These are phyloP conservation scores for Stegophylla sp. DNA, from an alignment of 2,888 invertebrate genomes.

Conservation along the genomic window DNA sequence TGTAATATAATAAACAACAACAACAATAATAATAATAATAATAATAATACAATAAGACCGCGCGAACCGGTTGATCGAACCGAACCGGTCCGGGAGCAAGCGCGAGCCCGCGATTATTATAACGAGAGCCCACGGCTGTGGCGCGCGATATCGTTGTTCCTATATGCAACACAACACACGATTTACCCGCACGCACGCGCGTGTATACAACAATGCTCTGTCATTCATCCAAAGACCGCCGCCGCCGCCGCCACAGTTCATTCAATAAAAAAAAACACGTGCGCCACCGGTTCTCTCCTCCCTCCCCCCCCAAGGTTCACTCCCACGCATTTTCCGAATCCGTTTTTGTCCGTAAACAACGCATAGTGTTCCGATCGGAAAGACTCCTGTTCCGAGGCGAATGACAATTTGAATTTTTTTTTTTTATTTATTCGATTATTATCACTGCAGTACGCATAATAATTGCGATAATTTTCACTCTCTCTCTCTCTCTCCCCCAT, in stretches of 20 bases:
- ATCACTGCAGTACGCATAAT: too few species aligned
- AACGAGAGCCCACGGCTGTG: conserved; percentile 37
- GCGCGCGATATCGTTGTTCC: conserved; percentile 7
- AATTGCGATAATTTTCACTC: too few species aligned
- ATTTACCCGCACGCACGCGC: background rate
- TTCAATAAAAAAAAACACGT: conserved; percentile 23
- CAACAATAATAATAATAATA: too few species aligned
- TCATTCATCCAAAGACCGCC: conserved; percentile 47
- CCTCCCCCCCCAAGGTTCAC: background rate
- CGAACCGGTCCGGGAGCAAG: conserved; percentile 44
- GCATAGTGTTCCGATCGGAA: too few species aligned
- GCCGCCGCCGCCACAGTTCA: conserved; percentile 21
- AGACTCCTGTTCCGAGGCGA: too few species aligned
- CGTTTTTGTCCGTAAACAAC: too few species aligned
- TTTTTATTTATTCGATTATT: too few species aligned
- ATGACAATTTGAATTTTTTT: too few species aligned
- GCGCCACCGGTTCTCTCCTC: background rate
- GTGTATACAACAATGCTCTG: conserved; percentile 27
- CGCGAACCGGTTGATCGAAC: conserved; percentile 52
- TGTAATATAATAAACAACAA: too few species aligned
- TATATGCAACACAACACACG: too few species aligned
- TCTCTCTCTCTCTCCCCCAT: too few species aligned
- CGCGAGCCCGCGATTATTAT: conserved; percentile 9
- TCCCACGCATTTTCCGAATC: background rate
- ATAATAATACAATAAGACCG: background rate